Conservation (phyloP, 2,113 vertebrate genomes). For the Nothocercus nigrocapillus region DNA sequence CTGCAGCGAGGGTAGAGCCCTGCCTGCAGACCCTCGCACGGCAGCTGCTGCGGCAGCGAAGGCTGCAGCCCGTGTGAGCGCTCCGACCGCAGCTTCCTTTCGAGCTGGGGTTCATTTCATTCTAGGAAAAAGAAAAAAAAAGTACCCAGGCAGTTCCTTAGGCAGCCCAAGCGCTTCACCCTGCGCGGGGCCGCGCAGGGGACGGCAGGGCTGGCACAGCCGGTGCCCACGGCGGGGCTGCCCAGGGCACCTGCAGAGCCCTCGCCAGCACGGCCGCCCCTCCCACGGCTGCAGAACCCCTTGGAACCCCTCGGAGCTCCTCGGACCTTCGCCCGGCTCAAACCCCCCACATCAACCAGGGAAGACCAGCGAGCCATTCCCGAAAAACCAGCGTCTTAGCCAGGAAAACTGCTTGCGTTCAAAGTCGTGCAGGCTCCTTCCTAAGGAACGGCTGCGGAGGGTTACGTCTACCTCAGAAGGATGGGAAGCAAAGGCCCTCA, state of each 20-base stretch:
- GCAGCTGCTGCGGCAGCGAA: neutral
- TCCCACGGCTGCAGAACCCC: no score
- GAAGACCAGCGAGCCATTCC: neutral
- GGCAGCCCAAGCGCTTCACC: accelerated
- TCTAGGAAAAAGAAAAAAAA: neutral
- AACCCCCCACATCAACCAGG: neutral
- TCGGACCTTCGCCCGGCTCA: neutral
- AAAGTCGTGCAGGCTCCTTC: no score
- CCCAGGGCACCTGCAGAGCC: neutral
- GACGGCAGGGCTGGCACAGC: neutral
- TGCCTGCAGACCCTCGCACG: conserved; percentile 40
- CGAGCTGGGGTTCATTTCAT: neutral
- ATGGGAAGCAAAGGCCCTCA: neutral
- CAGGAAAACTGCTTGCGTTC: neutral
- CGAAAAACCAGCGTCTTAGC: neutral
- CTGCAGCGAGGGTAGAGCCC: conserved; percentile 30
- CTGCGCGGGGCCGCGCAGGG: neutral
- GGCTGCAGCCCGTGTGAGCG: neutral
- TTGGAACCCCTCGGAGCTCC: neutral
- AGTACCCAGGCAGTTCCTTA: neutral
- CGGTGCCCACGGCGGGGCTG: no score
- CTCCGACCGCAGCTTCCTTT: conserved; percentile 8
- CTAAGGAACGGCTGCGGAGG: neutral
- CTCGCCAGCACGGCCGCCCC: neutral
- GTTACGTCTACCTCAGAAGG: neutral